Base-by-base conservation (phyloP, 2,888 invertebrate genomes). In the Lucinisca nassula region DNA sequence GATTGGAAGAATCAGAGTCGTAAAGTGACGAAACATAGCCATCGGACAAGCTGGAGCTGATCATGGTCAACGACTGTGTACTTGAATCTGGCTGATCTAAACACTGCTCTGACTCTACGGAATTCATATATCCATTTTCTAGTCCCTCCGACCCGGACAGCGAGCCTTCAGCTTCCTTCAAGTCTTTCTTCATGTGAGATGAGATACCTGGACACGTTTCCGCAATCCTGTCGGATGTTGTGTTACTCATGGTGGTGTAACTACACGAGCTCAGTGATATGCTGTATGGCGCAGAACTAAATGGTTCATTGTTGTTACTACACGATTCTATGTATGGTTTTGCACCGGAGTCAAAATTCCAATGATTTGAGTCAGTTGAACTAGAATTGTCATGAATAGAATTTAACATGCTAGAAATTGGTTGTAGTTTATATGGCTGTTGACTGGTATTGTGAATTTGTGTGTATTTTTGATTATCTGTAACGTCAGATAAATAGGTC, bases 391-490 rank as follows among this genome's bases (percentile, higher is more conserved):
- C 82, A 32, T 92, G 85, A 14, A 92, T 90, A 27, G 93, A 93
- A 76, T 91, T 94, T 72, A 97, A 96, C 82, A 97, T 96, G 90
- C 97, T 97, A 8, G 97, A 97, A 94, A 97, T 97, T 0, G 97
- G 97, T 95, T 98, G 98, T 92, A 98, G 97, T 96, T 98, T 98
- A 96, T 97, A 97, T 95, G 87, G 79, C 21, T 55, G 97, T 85
- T 94, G 96, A 96, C 97, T 97, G 92, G 97, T 97, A 82, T 97
- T 58, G 24, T 35, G 32, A 21, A 84, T 45, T 14, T 82, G 67
- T 14, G 81, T 61, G 79, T 79, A 90, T 51, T 88, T 88, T 51
- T 89, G 85, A 37, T 78, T 78, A 27, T 67, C 51, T 30, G 79
- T 75, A 27, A 40, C 55, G 17, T 70, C 49, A 37, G 27, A 30